phyloP scores from a whole-genome alignment of 2,797 vertebrate species.

The Thripadectes ignobilis region DNA sequence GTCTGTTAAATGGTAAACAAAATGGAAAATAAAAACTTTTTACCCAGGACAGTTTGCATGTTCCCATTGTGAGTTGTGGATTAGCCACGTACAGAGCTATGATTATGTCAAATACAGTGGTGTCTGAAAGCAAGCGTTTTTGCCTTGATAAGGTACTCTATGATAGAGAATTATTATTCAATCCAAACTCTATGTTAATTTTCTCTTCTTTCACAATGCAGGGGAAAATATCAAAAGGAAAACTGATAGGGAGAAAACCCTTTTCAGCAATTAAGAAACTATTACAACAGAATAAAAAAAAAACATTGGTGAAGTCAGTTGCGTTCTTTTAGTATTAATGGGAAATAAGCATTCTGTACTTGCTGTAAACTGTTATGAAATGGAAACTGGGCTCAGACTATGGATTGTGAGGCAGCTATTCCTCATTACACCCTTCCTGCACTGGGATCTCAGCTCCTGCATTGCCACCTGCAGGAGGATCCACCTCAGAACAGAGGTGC shows the following conservation, averaged over 20 bases:
- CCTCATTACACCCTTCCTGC: neutral
- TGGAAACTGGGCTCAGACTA: neutral
- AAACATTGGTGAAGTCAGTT: neutral
- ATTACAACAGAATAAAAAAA: neutral
- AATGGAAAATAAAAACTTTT: neutral
- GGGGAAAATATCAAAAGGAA: neutral
- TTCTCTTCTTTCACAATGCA: neutral
- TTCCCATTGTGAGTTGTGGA: neutral
- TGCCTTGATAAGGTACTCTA: neutral
- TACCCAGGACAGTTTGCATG: neutral
- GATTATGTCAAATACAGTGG: neutral
- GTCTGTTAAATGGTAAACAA: neutral
- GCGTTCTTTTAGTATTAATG: neutral
- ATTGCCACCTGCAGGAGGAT: neutral
- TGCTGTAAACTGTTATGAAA: neutral
- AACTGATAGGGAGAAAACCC: neutral
- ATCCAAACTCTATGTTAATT: neutral
- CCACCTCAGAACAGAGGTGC: neutral
- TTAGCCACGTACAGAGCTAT: neutral
- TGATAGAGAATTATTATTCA: neutral
- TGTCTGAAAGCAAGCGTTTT: neutral
- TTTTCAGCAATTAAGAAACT: neutral
- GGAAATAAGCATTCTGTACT: neutral
- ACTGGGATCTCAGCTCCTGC: neutral
- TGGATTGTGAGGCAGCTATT: neutral